phyloP scores from a whole-genome alignment of 2,888 invertebrate species.

The Masnerella sp. region DNA sequence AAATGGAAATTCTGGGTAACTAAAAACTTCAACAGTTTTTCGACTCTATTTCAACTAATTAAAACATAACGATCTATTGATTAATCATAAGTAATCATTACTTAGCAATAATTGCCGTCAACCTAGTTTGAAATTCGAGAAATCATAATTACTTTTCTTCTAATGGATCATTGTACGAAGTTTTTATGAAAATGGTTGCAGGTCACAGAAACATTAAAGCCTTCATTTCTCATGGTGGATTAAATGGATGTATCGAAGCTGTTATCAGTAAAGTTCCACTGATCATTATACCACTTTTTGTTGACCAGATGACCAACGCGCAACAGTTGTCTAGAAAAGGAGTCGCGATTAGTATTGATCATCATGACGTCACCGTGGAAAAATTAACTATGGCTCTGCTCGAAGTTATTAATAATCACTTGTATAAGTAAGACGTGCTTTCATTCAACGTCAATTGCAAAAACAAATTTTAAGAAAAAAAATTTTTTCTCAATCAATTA shows the following conservation, averaged over 20 bases:
- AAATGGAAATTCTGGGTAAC: conserved; percentile 67
- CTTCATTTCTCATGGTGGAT: conserved; percentile 72
- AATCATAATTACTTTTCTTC: too few relatives aligned
- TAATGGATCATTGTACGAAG: too few relatives aligned
- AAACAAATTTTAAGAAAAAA: too few relatives aligned
- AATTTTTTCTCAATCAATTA: too few relatives aligned
- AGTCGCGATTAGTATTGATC: conserved; percentile 30
- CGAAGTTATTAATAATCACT: conserved; percentile 11
- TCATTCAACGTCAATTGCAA: too few relatives aligned
- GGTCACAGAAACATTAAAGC: conserved; percentile 67
- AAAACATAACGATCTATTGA: too few relatives aligned
- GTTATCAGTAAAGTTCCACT: conserved; percentile 68
- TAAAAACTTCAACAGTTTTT: too few relatives aligned
- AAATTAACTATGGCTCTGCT: conserved; percentile 15
- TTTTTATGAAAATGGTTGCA: conserved; percentile 9
- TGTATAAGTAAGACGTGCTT: conserved; percentile 17
- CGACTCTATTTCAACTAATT: too few relatives aligned
- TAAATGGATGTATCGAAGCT: conserved; percentile 69
- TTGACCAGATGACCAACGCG: conserved; percentile 65
- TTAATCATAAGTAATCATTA: too few relatives aligned
- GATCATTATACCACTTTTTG: conserved; percentile 70
- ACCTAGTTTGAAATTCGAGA: too few relatives aligned
- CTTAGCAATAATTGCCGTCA: too few relatives aligned
- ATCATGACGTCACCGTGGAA: conserved; percentile 16
- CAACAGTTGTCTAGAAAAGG: conserved; percentile 46